Percentiles rank a stretch among this genome's conserved stretches.
These are phyloP conservation scores for Tragelaphus strepsiceros DNA, from an alignment of 2,113 vertebrate genomes.

Conservation along the genomic window DNA sequence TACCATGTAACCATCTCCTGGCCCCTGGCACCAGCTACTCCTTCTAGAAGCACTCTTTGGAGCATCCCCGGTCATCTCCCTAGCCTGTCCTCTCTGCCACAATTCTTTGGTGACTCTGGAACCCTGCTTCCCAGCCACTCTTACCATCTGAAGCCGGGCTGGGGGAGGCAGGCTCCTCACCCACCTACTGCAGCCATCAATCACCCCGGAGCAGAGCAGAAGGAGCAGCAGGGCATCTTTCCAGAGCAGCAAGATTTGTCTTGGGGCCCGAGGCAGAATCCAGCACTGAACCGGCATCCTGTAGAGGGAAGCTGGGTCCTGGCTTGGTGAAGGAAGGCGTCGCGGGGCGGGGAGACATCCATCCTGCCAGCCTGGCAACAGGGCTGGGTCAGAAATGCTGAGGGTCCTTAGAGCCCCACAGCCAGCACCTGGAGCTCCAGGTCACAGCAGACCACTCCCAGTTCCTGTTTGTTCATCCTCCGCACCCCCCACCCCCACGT, in stretches of 20 bases:
- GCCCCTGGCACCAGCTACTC: background rate
- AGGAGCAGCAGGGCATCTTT: background rate
- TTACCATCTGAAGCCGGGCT: fast-evolving
- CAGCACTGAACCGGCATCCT: background rate
- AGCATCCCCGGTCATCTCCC: too few relatives aligned
- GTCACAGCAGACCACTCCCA: fast-evolving
- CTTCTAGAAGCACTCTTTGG: background rate
- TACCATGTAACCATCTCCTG: background rate
- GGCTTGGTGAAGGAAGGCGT: fast-evolving
- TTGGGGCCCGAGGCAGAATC: background rate
- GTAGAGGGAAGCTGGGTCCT: background rate
- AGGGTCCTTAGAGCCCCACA: background rate
- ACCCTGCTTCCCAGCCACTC: background rate
- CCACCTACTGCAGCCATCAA: background rate
- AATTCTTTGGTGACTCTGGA: background rate
- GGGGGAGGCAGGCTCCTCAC: background rate
- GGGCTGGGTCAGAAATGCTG: background rate
- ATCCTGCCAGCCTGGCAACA: background rate
- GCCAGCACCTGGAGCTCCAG: background rate
- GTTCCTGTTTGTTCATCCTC: fast-evolving
- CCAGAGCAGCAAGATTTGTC: background rate
- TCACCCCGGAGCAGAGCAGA: background rate
- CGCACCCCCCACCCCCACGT: too few relatives aligned
- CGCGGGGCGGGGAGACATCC: fast-evolving
- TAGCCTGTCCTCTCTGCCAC: background rate